phyloP scores from a whole-genome alignment of 2,797 vertebrate genomes.

The Hippoglossus hippoglossus region DNA sequence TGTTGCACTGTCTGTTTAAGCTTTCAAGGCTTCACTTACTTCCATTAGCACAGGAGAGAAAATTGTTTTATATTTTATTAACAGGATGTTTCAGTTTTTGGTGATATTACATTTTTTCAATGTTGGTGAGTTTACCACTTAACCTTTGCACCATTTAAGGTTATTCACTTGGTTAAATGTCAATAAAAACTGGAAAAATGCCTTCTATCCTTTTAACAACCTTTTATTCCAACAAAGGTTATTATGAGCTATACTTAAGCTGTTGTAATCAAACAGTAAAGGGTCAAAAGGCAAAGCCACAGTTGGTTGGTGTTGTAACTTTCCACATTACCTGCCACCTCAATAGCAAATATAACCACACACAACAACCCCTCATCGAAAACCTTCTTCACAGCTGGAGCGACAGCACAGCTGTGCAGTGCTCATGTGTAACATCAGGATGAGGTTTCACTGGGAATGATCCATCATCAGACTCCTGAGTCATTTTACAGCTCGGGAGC shows the following conservation, averaged over 20 bases:
- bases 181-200: too few relatives aligned
- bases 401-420: conserved; percentile 53
- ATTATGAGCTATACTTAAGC: conserved; percentile 8
- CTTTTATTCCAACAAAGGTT: not conserved
- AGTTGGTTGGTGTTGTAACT: not conserved
- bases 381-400: conserved; percentile 12
- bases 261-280: conserved; percentile 6
- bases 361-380: conserved; percentile 11
- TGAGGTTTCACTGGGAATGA: conserved; percentile 40
- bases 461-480: conserved; percentile 58
- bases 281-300: conserved; percentile 27
- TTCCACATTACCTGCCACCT: conserved; percentile 6
- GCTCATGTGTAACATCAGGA: conserved; percentile 47
- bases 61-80: too few relatives aligned
- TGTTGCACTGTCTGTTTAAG: too few relatives aligned
- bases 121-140: too few relatives aligned
- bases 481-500: conserved; percentile 60
- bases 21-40: too few relatives aligned
- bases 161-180: too few relatives aligned
- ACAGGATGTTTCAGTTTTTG: too few relatives aligned
- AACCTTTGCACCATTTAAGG: too few relatives aligned
- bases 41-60: too few relatives aligned
- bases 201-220: not conserved
- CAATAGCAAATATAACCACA: conserved; percentile 18
- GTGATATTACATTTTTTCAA: too few relatives aligned